Evolutionary conservation across 1,140 invertebrate genomes (phyloP), one percentile per base, ranked within the genome.

Genomic region (Agrypnia vestita): DNA sequence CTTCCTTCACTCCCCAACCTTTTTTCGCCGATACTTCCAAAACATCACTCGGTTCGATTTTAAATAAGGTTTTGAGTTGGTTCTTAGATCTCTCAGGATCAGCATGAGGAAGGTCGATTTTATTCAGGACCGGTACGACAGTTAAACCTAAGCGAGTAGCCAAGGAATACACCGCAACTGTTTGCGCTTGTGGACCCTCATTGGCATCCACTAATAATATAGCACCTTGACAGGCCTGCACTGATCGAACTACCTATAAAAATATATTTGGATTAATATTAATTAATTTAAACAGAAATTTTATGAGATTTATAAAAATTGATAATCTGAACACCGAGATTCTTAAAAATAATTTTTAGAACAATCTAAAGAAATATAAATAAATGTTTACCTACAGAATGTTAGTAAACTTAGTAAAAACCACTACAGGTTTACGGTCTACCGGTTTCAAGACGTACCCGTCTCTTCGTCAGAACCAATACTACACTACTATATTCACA

Each of bases 171-270:
- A 99, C 99, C 10, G 98, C 97, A 12, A 99, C 96, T 1, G 98
- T 99, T 88, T 99, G 98, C 1, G 98, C 98, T 90, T 99, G 97
- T 49, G 99, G 94, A 13, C 97, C 97, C 86, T 98, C 96, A 89
- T 98, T 99, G 4, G 98, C 97, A 91, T 99, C 98, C 0, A 99
- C 96, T 25, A 99, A 86, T 8, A 99, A 88, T 80, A 99, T 92
- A 7, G 98, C 98, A 3, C 98, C 98, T 91, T 99, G 96, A 87
- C 97, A 99, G 25, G 97, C 97, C 80, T 94, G 91, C 80, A 99
- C 90, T 47, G 97, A 98, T 59, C 95, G 89, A 3, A 94, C 91
- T n/a, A 93, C 92, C 92, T 92, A 44, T 11, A 76, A 59, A 10
- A n/a, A 61, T 1, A n/a, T 13, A 49, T 64, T 64, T 7, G 21